Evolutionary conservation across 2,888 invertebrate species (phyloP), one percentile per base, ranked within the genome.

Genomic region (Acleris laterana): DNA sequence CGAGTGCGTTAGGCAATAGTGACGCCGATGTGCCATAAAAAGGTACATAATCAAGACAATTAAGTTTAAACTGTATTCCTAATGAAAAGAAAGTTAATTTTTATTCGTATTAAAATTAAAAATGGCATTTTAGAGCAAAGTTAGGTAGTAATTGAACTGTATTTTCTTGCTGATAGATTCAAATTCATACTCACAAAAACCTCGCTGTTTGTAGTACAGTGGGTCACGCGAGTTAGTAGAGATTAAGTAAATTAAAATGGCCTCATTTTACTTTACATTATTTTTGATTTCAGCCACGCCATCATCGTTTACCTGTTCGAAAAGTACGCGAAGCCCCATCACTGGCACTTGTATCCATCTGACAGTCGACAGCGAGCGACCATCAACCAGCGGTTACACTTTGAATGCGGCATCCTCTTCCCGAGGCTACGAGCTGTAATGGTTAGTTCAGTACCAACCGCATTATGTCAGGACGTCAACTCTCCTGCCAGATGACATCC

Each of bases 401-500:
- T 89, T 48, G 87, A 92, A 49, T 88, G 90, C 68, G 90, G 90
- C 6, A 68, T 91, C 62, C 73, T 92, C 17, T 92, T 92, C 67
- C 87, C 82, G 38, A 84, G 88, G 71, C 77, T 92, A 20, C 78
- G 88, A 69, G 74, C 86, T 59, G 78, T 92, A 16, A 90, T 92
- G 91, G 91, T 92, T 38, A 38, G 38, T 38, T 13, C 38, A 28
- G 25, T 25, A 28, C 28, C 28, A 7, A 28, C 7, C 28, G 28
- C 28, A 28, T 1, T 6, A 25, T 28, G 28, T 28, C 28, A 28
- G 28, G 28, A 28, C 28, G 7, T 28, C 28, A 28, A 6, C 28
- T 28, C 28, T 28, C 28, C 28, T 28, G 7, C 7, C 1, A 28
- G 28, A 28, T 28, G 28, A 7, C 6, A 25, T n/a, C n/a, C n/a